phyloP scores from a whole-genome alignment of 2,797 vertebrate genomes.

The Tamandua tetradactyla region DNA sequence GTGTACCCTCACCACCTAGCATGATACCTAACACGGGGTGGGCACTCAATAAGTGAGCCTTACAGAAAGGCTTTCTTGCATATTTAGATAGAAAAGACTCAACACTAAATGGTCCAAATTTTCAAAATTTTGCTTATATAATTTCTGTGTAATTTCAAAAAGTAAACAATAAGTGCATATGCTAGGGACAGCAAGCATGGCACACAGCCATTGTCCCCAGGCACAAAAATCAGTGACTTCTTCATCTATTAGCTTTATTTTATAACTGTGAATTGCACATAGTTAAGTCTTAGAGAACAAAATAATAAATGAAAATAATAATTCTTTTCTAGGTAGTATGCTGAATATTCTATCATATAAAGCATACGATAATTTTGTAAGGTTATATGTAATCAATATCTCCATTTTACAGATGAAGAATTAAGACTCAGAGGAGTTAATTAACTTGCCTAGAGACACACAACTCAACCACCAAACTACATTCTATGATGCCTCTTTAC shows the following conservation, averaged over 20 bases:
- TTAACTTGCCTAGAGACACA: neutral
- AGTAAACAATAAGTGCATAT: no score
- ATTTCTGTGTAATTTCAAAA: neutral
- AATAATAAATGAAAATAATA: neutral
- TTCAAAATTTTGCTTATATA: neutral
- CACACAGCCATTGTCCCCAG: neutral
- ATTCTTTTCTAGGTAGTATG: neutral
- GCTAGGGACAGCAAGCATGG: no score
- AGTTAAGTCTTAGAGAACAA: neutral
- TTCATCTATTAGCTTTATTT: neutral
- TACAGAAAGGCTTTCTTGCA: neutral
- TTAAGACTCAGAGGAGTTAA: neutral
- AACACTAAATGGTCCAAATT: no score
- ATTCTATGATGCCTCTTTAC: neutral
- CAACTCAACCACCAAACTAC: neutral
- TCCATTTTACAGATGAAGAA: neutral
- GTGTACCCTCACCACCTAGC: neutral
- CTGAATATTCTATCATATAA: neutral
- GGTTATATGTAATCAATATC: neutral
- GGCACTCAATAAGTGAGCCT: neutral
- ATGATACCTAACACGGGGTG: accelerated
- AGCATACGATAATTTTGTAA: neutral
- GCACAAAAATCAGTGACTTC: neutral
- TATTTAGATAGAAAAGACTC: neutral
- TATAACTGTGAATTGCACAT: neutral